Base-by-base conservation (phyloP, 2,888 invertebrate genomes). In the Pandemis corylana region DNA sequence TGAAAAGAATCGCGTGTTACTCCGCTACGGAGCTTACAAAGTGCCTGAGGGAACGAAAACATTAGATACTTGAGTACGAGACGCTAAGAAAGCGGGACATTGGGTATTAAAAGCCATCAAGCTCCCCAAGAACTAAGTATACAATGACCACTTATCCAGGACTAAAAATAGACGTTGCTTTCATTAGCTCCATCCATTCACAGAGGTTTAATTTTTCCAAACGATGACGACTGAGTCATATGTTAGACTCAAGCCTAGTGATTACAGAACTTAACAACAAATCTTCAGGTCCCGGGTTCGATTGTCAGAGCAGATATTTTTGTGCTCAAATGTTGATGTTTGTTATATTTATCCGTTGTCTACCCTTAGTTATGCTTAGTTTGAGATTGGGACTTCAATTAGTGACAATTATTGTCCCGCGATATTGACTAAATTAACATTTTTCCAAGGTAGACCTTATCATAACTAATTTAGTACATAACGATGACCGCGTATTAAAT, bases 1-100 rank as follows among this genome's bases (percentile, higher is more conserved):
- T 80, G 79, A 84, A 85, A 83, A 81, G 84, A 83, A 77, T 84
- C 83, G 82, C 81, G 80, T 82, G 83, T 80, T 76, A 79, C 78
- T 77, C 76, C 78, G 72, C 78, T 72, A 71, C 75, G 76, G 78
- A 76, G 79, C 79, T 83, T 80, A 82, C 82, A 84, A 82, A 85
- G 86, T 84, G 82, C 80, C 79, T 77, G 79, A 76, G 78, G 79
- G 76, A 83, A 83, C 76, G 81, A 82, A 82, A 79, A 80, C 79
- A 75, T 72, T 65, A 72, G 65, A 69, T 68, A 59, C 71, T 69
- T 68, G 65, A 61, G 61, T 65, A 68, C 59, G 70, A 67, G 70
- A 53, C 62, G 61, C 46, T 70, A 75, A 66, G 71, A 41, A 62
- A 75, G 67, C 46, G 61, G 46, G 59, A 51, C 64, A 28, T 62